Evolutionary conservation across 2,113 vertebrate species (phyloP).

Genomic region (Atherinomorus stipes): DNA sequence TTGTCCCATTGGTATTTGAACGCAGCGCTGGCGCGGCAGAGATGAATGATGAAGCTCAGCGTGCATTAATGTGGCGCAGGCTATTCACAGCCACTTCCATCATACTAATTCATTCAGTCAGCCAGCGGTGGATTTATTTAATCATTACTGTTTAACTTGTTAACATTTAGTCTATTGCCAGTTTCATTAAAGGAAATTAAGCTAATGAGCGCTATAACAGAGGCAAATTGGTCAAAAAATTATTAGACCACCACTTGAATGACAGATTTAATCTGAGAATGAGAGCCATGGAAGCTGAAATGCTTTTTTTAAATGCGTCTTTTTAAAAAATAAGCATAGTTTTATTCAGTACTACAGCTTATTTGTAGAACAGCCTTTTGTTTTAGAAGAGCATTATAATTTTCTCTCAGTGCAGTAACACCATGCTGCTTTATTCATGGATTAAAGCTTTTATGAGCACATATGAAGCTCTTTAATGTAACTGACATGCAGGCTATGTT

Average conservation of each 20-base stretch:
- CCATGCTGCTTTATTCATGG: background rate
- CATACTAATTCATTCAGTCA: no score
- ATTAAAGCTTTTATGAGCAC: background rate
- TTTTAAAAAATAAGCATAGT: background rate
- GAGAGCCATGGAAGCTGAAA: no score
- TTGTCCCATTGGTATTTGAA: conserved; percentile 1
- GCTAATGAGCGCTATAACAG: background rate
- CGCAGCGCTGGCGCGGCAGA: background rate
- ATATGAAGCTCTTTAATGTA: background rate
- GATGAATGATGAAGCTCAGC: background rate
- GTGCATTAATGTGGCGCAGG: no score
- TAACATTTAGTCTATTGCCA: background rate
- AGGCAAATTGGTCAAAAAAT: background rate
- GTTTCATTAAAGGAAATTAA: background rate
- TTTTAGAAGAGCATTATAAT: no score
- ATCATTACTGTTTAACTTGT: no score
- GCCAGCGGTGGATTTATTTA: no score
- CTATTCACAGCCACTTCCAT: no score
- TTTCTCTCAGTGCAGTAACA: background rate
- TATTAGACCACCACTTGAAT: no score
- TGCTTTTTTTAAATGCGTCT: background rate
- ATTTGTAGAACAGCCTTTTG: no score
- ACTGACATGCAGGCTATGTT: background rate
- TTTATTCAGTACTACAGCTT: background rate
- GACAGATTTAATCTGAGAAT: no score